phyloP scores from a whole-genome alignment of 2,888 invertebrate genomes.

The Dryomyza anilis region DNA sequence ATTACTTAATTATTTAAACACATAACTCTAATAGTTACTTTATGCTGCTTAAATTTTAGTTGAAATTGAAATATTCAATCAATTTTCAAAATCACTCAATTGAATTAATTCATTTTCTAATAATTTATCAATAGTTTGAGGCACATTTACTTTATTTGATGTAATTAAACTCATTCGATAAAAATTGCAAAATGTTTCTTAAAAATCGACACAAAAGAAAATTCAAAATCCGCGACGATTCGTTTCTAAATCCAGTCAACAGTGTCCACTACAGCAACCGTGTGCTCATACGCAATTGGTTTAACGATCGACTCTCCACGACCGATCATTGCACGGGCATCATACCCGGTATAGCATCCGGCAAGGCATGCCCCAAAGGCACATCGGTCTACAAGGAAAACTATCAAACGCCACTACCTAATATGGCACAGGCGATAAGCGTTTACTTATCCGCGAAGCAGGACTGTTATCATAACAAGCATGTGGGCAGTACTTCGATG shows the following conservation, averaged over 20 bases:
- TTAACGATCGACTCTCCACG: neutral
- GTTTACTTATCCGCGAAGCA: neutral
- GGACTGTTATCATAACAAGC: neutral
- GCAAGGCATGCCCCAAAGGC: neutral
- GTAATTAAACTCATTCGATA: neutral
- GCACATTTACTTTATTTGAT: neutral
- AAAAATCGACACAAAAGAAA: neutral
- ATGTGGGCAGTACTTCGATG: neutral
- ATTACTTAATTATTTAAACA: too few species aligned
- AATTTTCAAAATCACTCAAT: neutral
- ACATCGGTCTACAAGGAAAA: neutral
- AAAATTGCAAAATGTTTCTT: neutral
- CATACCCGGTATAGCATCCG: neutral
- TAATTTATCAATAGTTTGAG: neutral
- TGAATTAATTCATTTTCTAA: neutral
- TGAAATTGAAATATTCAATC: neutral
- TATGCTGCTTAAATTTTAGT: too few species aligned
- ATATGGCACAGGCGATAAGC: too few species aligned
- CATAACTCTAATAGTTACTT: too few species aligned
- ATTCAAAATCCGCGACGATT: slow-evolving; percentile 3
- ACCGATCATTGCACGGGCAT: neutral
- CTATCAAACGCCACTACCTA: neutral
- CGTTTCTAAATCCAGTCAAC: slow-evolving; percentile 10
- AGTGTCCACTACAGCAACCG: neutral
- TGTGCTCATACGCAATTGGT: slow-evolving; percentile 12